phyloP scores from a whole-genome alignment of 2,797 vertebrate species.

The Chrysocyon brachyurus region DNA sequence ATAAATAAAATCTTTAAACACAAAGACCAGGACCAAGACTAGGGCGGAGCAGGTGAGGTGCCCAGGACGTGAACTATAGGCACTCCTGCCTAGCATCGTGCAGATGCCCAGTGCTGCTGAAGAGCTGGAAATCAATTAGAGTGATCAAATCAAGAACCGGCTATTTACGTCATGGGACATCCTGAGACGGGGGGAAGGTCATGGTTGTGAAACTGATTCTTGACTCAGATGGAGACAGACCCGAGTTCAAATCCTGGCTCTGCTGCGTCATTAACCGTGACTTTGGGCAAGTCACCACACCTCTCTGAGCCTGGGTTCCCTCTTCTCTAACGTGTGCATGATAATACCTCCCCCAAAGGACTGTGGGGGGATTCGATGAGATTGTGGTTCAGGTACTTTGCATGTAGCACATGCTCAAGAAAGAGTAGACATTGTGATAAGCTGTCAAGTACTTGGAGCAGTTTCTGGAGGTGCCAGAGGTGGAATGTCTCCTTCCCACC shows the following conservation, averaged over 20 bases:
- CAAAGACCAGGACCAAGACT: rapidly evolving
- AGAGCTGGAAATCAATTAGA: neutral
- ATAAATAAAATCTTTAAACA: neutral
- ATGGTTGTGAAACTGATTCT: neutral
- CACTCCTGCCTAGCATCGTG: neutral
- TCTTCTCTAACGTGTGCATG: no score
- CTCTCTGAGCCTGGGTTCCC: neutral
- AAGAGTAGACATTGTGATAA: neutral
- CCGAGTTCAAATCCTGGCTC: neutral
- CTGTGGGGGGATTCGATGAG: neutral
- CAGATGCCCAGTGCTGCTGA: neutral
- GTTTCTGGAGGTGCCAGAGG: neutral
- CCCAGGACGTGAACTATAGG: neutral
- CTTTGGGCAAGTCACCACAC: neutral
- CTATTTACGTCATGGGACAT: neutral
- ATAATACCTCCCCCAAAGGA: neutral
- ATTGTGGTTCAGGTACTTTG: rapidly evolving
- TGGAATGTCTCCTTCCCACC: neutral
- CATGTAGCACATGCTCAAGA: neutral
- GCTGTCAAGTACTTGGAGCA: neutral
- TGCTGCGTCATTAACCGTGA: neutral
- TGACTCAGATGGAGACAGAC: neutral
- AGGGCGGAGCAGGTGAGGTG: neutral
- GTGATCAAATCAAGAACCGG: neutral
- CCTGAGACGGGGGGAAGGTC: neutral